phyloP scores from a whole-genome alignment of 2,113 vertebrate genomes.

The Neopipo cinnamomea region DNA sequence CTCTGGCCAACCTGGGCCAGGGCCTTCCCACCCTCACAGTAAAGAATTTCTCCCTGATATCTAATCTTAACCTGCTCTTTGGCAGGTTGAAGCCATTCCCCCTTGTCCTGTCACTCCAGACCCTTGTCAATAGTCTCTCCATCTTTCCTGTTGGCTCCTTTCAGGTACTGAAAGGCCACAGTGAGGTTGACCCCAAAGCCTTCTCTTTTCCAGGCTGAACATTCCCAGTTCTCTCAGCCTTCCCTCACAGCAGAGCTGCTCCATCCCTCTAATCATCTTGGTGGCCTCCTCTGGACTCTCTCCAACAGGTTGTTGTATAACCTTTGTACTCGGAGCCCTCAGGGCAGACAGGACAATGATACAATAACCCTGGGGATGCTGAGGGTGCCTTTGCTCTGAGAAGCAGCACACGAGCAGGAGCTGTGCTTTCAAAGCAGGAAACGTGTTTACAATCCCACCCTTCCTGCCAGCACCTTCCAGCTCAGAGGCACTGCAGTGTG shows the following conservation, averaged over 20 bases:
- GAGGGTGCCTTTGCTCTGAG: not conserved
- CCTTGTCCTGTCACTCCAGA: not conserved
- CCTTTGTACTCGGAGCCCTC: not conserved
- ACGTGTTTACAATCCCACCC: not conserved
- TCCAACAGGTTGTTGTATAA: not conserved
- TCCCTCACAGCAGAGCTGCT: not conserved
- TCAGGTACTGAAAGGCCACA: not conserved
- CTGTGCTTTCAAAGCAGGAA: not conserved
- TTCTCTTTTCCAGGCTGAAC: not conserved
- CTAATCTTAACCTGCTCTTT: not conserved
- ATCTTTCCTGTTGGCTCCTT: not conserved
- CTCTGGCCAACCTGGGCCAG: not conserved
- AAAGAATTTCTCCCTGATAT: not conserved
- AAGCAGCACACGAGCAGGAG: not conserved
- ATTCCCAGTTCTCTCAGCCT: not conserved
- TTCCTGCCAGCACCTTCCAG: conserved; percentile 48
- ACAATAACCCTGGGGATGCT: not conserved
- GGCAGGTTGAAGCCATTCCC: not conserved
- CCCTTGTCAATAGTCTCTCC: not conserved
- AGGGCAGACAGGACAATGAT: not conserved
- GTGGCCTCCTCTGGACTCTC: not conserved
- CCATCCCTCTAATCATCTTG: not conserved
- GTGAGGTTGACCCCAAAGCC: not conserved
- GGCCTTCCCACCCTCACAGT: rapidly evolving
- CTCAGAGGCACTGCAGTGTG: not conserved